Evolutionary conservation across 2,797 vertebrate species (phyloP), one percentile per base, ranked within the genome.

Genomic region (Pseudochirops cupreus): DNA sequence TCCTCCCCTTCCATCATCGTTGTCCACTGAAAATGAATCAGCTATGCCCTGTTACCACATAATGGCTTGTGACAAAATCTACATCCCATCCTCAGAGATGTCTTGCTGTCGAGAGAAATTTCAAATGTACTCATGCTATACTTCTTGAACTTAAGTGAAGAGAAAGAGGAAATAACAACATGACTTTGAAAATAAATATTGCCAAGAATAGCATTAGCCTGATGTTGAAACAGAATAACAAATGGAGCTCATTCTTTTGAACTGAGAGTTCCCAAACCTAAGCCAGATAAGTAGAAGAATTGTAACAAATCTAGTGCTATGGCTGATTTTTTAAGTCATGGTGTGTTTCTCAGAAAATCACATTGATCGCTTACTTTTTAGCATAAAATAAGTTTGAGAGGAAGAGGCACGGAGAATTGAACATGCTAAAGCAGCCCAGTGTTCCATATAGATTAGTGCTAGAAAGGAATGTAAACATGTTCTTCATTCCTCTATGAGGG

Each of bases 1-100:
- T n/a, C 67, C 0, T 89, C 54, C 29, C 87, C 2, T 90, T 92
- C 91, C 13, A 26, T 4, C 0, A 0, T 92, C 93, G 94, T 33
- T 93, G 11, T 28, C 50, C n/a, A 90, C 31, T 95, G 91, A 94
- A 98, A 96, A 92, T 92, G 46, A 96, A 1, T 31, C 3, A n/a
- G 52, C 91, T 56, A 92, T 94, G 52, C n/a, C 93, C 90, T 0
- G 16, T 96, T 95, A 5, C 12, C 52, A 62, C 89, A n/a, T 94
- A 91, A 56, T 96, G 46, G 50, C n/a, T 93, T 96, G 50, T 56
- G 57, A 59, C 5, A 54, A 18, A 94, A 97, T 91, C 1, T 55
- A 50, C 0, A 5, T 93, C 57, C 29, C 0, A 59, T 95, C 91
- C 67, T 94, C 33, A 90, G 10, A 67, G 91, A 28, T 50, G 31